Evolutionary conservation across 1,140 invertebrate species (phyloP).

Genomic region (Agraylea sexmaculata): DNA sequence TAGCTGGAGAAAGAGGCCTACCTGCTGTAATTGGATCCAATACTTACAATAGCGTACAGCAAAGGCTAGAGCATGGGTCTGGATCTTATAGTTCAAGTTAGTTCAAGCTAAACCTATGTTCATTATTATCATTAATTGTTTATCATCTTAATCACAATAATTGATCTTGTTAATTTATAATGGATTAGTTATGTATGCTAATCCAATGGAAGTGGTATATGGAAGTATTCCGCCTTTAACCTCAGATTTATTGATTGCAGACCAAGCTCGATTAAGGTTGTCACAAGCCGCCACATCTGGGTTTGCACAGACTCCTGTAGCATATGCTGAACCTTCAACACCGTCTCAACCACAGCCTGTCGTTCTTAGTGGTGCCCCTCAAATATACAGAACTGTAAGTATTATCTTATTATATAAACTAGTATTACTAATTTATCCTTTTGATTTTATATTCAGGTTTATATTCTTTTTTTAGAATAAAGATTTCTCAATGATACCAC

Average conservation of each 20-base stretch:
- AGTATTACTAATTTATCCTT: background rate
- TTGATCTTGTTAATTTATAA: too few relatives aligned
- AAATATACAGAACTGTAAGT: conserved; percentile 44
- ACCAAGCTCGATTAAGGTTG: conserved; percentile 46
- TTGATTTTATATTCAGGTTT: conserved; percentile 1
- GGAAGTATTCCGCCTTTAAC: conserved; percentile 38
- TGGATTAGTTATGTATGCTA: background rate
- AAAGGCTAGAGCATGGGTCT: conserved; percentile 43
- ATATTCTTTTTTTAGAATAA: conserved; percentile 4
- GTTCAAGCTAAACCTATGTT: conserved; percentile 45
- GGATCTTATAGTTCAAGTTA: conserved; percentile 29
- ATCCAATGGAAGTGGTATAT: conserved; percentile 15
- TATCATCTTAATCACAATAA: background rate
- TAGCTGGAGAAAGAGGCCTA: conserved; percentile 48
- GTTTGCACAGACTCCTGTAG: conserved; percentile 20
- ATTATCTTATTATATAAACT: conserved; percentile 18
- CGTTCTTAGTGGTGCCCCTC: conserved; percentile 49
- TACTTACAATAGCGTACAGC: conserved; percentile 54
- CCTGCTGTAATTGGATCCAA: conserved; percentile 53
- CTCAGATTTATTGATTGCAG: conserved; percentile 39
- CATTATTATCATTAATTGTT: conserved; percentile 19
- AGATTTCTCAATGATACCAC: background rate
- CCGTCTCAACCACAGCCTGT: conserved; percentile 43
- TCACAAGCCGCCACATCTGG: conserved; percentile 18
- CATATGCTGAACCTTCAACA: conserved; percentile 32